A percentile compares a stretch with the other conserved stretches of the same genome.
Conservation (phyloP, 2,797 vertebrate species). For the Merluccius polli region DNA sequence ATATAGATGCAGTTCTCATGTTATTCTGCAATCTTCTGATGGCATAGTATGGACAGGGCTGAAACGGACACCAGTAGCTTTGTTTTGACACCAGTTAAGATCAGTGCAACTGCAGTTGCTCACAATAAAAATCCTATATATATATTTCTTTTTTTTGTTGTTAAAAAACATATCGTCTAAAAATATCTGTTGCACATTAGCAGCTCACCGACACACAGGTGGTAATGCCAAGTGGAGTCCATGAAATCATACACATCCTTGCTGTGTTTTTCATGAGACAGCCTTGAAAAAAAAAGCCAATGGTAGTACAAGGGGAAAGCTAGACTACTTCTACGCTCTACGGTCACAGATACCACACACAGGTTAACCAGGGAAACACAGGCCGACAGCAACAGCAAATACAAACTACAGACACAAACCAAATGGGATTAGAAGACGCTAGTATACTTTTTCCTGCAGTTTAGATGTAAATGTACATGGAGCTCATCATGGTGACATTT, state of each 20-base stretch:
- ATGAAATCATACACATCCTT: not conserved
- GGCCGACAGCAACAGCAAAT: constrained; percentile 30
- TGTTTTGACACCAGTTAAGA: constrained; percentile 31
- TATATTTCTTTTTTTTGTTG: constrained; percentile 28
- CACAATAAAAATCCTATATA: constrained; percentile 16
- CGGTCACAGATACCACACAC: constrained; percentile 37
- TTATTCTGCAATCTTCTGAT: constrained; percentile 27
- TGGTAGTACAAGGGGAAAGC: constrained; percentile 26
- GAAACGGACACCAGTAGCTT: constrained; percentile 39
- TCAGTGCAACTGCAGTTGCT: constrained; percentile 5
- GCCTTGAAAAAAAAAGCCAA: constrained; percentile 26
- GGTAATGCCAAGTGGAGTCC: not conserved
- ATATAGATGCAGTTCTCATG: constrained; percentile 28
- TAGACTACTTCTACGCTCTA: constrained; percentile 22
- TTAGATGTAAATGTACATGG: not conserved
- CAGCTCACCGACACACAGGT: constrained; percentile 26
- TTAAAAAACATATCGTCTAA: constrained; percentile 41
- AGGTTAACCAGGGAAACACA: constrained; percentile 24
- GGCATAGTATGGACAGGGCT: constrained; percentile 37
- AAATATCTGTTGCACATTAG: constrained; percentile 41
- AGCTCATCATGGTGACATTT: not conserved
- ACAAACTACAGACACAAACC: constrained; percentile 27
- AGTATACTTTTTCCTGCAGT: not conserved
- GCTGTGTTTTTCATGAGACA: constrained; percentile 30
- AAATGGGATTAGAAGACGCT: constrained; percentile 18